Base-by-base conservation (phyloP, 2,113 vertebrate species). In the Triplophysa rosa region DNA sequence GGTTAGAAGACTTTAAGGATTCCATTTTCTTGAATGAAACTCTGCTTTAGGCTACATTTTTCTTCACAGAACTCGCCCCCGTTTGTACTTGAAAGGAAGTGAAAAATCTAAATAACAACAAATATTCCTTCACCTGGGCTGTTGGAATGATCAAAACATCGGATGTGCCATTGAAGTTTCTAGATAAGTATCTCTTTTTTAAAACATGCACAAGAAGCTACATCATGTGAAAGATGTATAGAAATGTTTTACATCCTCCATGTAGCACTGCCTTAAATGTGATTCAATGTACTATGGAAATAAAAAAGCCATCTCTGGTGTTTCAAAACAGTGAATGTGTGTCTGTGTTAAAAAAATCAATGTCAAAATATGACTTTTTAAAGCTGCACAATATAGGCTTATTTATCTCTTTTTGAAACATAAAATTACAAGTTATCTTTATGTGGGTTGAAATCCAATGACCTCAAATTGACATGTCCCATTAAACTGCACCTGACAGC, bases 191-290 rank as follows among this genome's bases (percentile, higher is more conserved):
- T 33, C 47, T 21, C 11, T 21, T 56, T 21, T 56, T 56, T 52
- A 52, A 47, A 69, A 23, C 73, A 84, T 80, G 76, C 65, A 74
- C 79, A 88, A 89, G 84, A 88, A 87, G 86, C 92, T 87, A 83
- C 80, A 72, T 89, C 87, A 80, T 88, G 82, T 81, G 88, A 87
- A 86, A 82, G 75, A 85, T 69, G 73, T 90, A 80, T 86, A 78
- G 76, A 77, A 73, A 87, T 84, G 80, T 85, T 84, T 92, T 84
- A 85, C 89, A 90, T 91, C 88, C 85, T 82, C 88, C 87, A 83
- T 78, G 91, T 92, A 89, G 88, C 88, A 86, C 86, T 89, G 82
- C 84, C 89, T 89, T 92, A 90, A 89, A 91, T 91, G 81, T 91
- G 88, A 82, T 90, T 86, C 85, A 85, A 81, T 90, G 91, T 91